Percentiles rank a stretch among this genome's conserved stretches.
These are phyloP conservation scores for Lordiphosa mommai DNA, from an alignment of 1,140 invertebrate species.

Conservation along the genomic window DNA sequence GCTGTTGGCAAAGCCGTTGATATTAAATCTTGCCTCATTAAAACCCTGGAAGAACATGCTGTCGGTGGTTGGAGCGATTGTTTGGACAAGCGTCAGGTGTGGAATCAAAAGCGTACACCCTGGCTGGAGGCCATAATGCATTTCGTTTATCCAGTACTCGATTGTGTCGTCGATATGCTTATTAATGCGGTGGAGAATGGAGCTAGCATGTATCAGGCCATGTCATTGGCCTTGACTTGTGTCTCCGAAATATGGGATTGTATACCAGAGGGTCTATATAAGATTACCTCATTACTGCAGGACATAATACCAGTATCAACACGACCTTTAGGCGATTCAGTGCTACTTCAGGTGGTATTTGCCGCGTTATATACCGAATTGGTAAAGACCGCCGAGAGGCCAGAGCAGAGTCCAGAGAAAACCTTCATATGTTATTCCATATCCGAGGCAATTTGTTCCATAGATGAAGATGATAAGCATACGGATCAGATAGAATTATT, in stretches of 20 bases:
- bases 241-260: constrained; percentile 85
- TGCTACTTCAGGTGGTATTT: constrained; percentile 85
- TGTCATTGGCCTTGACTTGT: constrained; percentile 86
- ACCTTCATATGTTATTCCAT: constrained; percentile 81
- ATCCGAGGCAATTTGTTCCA: constrained; percentile 88
- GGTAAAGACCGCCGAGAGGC: constrained; percentile 80
- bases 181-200: constrained; percentile 84
- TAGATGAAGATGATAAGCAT: constrained; percentile 88
- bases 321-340: constrained; percentile 84
- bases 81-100: constrained; percentile 88
- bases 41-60: constrained; percentile 82
- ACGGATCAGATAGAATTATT: constrained; percentile 85
- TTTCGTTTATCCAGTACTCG: constrained; percentile 82
- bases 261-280: constrained; percentile 82
- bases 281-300: constrained; percentile 82
- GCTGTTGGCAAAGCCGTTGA: constrained; percentile 83
- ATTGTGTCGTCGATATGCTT: constrained; percentile 84
- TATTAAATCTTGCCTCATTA: constrained; percentile 83
- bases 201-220: constrained; percentile 88
- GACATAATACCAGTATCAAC: constrained; percentile 85
- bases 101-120: constrained; percentile 87
- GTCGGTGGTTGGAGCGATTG: constrained; percentile 84
- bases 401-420: constrained; percentile 75
- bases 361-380: constrained; percentile 82
- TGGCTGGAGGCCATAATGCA: constrained; percentile 87